Conservation (phyloP, 64 coral and sea anemone genomes). For the Stichodactyla mertensii region DNA sequence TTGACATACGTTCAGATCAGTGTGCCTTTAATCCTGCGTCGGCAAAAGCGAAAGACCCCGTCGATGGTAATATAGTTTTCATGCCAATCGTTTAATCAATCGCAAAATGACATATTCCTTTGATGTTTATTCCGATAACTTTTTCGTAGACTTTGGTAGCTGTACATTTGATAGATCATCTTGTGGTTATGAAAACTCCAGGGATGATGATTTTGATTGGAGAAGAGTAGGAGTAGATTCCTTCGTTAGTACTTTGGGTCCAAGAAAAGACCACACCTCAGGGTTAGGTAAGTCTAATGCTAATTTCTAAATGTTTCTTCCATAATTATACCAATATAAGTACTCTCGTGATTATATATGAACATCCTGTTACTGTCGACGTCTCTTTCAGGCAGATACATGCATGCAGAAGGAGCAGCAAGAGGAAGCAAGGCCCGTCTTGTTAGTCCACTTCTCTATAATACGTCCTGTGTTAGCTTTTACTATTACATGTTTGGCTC, state of each 20-base stretch:
- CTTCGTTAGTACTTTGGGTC: background rate
- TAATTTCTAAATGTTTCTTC: background rate
- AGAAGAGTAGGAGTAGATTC: background rate
- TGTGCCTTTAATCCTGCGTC: background rate
- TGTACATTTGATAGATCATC: background rate
- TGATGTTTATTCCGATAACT: background rate
- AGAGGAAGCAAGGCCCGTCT: constrained; percentile 8
- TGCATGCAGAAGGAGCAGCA: background rate
- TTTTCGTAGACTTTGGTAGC: background rate
- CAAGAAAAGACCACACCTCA: background rate
- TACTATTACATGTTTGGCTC: constrained; percentile 11
- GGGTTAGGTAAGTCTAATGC: background rate
- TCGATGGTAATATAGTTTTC: background rate
- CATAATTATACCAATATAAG: background rate
- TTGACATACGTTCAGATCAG: background rate
- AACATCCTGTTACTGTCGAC: background rate
- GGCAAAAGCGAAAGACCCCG: background rate
- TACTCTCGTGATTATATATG: background rate
- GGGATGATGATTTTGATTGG: background rate
- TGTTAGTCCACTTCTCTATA: background rate
- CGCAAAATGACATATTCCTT: background rate
- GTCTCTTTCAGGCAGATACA: background rate
- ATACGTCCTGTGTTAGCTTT: constrained; percentile 2
- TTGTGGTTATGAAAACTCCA: background rate
- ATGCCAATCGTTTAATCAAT: too few species aligned